These are phyloP conservation scores for Probosciger aterrimus DNA, from an alignment of 2,113 vertebrate genomes.

Conservation along the genomic window DNA sequence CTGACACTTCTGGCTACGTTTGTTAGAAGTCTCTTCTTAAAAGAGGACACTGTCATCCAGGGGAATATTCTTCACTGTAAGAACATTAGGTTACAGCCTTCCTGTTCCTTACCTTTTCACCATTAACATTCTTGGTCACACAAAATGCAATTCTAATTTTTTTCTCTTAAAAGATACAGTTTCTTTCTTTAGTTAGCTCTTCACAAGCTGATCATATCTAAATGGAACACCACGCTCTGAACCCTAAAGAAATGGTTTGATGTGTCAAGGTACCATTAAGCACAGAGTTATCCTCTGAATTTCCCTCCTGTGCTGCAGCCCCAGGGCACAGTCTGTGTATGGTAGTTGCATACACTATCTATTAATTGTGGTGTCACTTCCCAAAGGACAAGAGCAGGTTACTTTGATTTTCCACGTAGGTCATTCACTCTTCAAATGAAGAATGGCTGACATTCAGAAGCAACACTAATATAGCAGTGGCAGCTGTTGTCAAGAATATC, in stretches of 20 bases:
- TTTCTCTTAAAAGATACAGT: neutral
- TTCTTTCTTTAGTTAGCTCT: neutral
- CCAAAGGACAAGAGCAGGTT: neutral
- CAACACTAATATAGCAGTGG: neutral
- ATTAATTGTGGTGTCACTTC: neutral
- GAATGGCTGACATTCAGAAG: neutral
- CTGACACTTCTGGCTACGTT: neutral
- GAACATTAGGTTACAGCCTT: neutral
- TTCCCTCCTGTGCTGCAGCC: neutral
- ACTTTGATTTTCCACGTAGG: constrained; percentile 4
- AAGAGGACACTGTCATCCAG: neutral
- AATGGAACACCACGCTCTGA: neutral
- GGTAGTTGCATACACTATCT: neutral
- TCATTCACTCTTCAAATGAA: neutral
- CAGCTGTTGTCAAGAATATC: neutral
- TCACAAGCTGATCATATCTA: neutral
- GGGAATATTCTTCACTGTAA: neutral
- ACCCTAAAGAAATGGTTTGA: neutral
- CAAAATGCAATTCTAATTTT: neutral
- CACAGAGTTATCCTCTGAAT: neutral
- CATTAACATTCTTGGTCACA: neutral
- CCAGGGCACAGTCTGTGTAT: neutral
- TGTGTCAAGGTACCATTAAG: neutral
- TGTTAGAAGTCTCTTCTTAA: neutral
- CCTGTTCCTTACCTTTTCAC: neutral